phyloP scores from a whole-genome alignment of 2,113 vertebrate species.

The Mobula birostris region DNA sequence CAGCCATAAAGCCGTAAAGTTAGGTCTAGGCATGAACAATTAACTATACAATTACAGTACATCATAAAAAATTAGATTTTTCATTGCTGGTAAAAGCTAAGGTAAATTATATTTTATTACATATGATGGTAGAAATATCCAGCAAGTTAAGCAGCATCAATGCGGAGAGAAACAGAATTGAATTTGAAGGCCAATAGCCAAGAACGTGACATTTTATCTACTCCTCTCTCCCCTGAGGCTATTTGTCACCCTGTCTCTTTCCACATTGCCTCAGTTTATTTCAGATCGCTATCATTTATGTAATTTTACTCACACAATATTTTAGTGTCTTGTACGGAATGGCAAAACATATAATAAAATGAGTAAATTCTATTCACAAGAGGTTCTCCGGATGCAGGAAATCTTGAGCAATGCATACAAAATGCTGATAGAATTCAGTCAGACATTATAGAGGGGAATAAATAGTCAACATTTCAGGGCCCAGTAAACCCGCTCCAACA shows the following conservation, averaged over 20 bases:
- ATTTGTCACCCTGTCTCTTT: too few relatives aligned
- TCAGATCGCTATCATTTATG: too few relatives aligned
- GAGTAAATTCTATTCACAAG: not conserved
- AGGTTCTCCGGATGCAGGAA: too few relatives aligned
- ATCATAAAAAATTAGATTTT: not conserved
- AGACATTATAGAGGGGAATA: too few relatives aligned
- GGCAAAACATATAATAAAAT: not conserved
- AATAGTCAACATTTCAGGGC: too few relatives aligned
- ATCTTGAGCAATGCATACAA: too few relatives aligned
- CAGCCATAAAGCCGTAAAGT: not conserved
- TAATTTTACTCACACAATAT: not conserved
- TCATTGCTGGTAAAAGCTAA: not conserved
- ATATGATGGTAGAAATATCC: not conserved
- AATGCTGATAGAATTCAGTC: too few relatives aligned
- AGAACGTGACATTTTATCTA: too few relatives aligned
- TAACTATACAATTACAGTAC: not conserved
- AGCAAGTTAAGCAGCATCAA: not conserved
- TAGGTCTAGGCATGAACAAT: not conserved
- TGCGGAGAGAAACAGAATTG: not conserved
- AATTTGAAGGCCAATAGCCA: too few relatives aligned
- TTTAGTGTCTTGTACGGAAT: not conserved
- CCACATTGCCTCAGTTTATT: too few relatives aligned
- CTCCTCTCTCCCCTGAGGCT: too few relatives aligned
- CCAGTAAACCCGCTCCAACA: too few relatives aligned
- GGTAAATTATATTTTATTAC: slow-evolving; percentile 5